phyloP scores from a whole-genome alignment of 2,888 invertebrate species.

The Torymus tubicola region DNA sequence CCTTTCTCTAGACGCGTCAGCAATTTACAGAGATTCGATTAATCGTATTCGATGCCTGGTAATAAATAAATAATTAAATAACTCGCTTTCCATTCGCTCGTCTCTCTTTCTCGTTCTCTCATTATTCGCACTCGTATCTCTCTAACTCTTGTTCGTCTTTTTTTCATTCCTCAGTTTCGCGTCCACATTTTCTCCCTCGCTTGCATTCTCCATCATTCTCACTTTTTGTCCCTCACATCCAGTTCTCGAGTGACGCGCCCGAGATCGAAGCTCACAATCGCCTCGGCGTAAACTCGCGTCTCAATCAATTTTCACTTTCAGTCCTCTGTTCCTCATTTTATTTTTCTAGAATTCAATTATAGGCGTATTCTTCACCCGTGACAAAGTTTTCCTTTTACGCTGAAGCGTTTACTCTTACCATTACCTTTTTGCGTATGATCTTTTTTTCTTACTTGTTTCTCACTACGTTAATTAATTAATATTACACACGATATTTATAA shows the following conservation, averaged over 20 bases:
- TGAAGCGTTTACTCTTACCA: constrained; percentile 65
- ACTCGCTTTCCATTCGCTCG: constrained; percentile 46
- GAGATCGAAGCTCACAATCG: constrained; percentile 62
- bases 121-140: not conserved
- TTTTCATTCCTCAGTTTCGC: not conserved
- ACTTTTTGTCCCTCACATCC: constrained; percentile 39
- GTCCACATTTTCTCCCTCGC: not conserved
- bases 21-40: constrained; percentile 70
- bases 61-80: constrained; percentile 77
- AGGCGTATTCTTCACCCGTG: constrained; percentile 52
- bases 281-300: constrained; percentile 18
- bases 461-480: constrained; percentile 72
- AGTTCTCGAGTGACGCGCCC: constrained; percentile 66
- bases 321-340: constrained; percentile 56
- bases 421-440: constrained; percentile 29
- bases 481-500: constrained; percentile 75
- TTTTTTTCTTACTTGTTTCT: constrained; percentile 34
- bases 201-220: not conserved
- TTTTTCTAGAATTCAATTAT: constrained; percentile 63
- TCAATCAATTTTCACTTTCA: constrained; percentile 63
- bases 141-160: no score
- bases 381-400: constrained; percentile 52
- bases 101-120: constrained; percentile 57
- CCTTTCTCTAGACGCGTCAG: constrained; percentile 57
- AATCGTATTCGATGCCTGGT: constrained; percentile 68